A percentile compares a stretch with the other conserved stretches of the same genome.
Evolutionary conservation across 1,140 invertebrate genomes (phyloP).

Genomic region (Musca domestica): DNA sequence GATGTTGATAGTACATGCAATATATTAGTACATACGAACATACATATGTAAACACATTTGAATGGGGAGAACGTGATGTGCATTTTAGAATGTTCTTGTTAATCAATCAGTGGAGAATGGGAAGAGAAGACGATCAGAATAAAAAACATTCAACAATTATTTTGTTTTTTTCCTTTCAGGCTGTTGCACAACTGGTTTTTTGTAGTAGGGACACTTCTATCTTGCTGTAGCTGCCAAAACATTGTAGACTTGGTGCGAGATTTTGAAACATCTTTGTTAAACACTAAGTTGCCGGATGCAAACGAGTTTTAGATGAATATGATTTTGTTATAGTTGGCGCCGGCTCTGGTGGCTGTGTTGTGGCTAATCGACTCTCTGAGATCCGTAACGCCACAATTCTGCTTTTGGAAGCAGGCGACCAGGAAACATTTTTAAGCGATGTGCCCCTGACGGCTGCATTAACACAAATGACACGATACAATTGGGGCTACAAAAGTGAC

Average conservation of each 20-base stretch:
- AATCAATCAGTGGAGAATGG: too few species aligned
- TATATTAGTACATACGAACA: too few species aligned
- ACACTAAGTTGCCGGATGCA: constrained; percentile 59
- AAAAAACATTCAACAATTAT: too few species aligned
- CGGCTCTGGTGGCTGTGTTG: constrained; percentile 79
- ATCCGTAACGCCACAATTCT: constrained; percentile 67
- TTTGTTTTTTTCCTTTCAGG: too few species aligned
- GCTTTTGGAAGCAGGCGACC: constrained; percentile 68
- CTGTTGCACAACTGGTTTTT: background rate
- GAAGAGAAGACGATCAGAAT: too few species aligned
- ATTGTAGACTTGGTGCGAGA: constrained; percentile 43
- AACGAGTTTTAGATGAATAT: constrained; percentile 57
- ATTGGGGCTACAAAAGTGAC: constrained; percentile 78
- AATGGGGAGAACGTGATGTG: too few species aligned
- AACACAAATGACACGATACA: constrained; percentile 65
- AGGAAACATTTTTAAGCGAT: constrained; percentile 68
- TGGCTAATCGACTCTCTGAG: constrained; percentile 73
- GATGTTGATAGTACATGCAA: too few species aligned
- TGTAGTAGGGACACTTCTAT: background rate
- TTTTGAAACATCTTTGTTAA: constrained; percentile 48
- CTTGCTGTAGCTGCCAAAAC: background rate
- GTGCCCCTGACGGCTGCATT: constrained; percentile 70
- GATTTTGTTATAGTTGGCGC: constrained; percentile 73
- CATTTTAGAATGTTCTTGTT: too few species aligned
- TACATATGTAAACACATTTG: too few species aligned